Base-by-base conservation (phyloP, 1,140 invertebrate species). In the Acromyrmex charruanus region DNA sequence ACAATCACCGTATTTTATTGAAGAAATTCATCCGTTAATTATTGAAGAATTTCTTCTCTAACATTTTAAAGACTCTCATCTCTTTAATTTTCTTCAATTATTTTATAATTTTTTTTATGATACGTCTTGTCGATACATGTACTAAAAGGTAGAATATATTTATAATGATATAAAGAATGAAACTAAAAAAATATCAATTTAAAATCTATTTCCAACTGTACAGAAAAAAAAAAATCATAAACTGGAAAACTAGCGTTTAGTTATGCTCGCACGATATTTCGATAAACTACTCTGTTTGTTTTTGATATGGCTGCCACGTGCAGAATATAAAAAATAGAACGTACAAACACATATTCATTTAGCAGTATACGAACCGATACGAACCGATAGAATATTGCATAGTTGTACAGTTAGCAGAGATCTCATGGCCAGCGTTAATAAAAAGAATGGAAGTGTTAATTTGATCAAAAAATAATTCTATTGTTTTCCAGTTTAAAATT, bases 381-480 rank as follows among this genome's bases (percentile, higher is more conserved):
- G 39, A 44, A 25, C 25, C 69, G 28, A 82, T 74, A 82, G 68
- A 53, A 84, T 74, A 49, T 72, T 59, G 80, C 55, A 68, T 21
- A 82, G 80, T 58, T 82, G 55, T 75, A 35, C 80, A 63, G 80
- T 61, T 75, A 74, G 68, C 80, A 59, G 80, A 74, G 55, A 74
- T 74, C 69, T 74, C 80, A 82, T 61, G 68, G 80, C 55, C 39
- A 35, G 28, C 55, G 55, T 74, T 84, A 84, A 84, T 84, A 84
- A 84, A 80, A 84, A 84, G 80, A 84, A 84, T 84, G 55, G 55
- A 75, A 84, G 80, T 84, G 80, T 84, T 84, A 84, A 84, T 84
- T 84, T 84, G 55, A 75, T 84, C 35, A 61, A 74, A 84, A 74
- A 84, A 75, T 75, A 74, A 75, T 84, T 75, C 39, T 35, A 84